phyloP scores from a whole-genome alignment of 2,113 vertebrate genomes.

The Rhipidura dahli region DNA sequence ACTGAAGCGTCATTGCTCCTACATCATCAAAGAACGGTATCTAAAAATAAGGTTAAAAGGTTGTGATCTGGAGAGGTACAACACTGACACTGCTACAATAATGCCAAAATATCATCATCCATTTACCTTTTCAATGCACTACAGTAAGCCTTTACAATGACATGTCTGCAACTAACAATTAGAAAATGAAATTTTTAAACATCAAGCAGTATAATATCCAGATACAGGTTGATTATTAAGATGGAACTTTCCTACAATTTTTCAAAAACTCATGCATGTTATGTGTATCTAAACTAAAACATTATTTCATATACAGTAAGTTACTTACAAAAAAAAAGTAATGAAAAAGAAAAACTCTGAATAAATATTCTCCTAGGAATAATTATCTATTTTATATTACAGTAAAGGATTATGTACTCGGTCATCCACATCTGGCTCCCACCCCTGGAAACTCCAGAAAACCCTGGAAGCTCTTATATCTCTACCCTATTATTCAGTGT shows the following conservation, averaged over 20 bases:
- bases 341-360: not conserved
- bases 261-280: not conserved
- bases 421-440: not conserved
- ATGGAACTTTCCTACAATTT: not conserved
- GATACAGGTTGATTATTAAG: not conserved
- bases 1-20: conserved; percentile 93
- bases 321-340: not conserved
- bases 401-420: not conserved
- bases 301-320: not conserved
- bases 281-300: not conserved
- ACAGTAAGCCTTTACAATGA: not conserved
- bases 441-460: not conserved
- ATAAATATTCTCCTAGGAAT: not conserved
- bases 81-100: not conserved
- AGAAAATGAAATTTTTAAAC: not conserved
- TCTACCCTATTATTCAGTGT: not conserved
- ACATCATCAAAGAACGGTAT: conserved; percentile 98
- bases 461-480: not conserved
- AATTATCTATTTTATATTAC: not conserved
- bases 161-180: not conserved
- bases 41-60: conserved; percentile 70
- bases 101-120: not conserved
- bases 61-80: not conserved
- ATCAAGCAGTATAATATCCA: not conserved
- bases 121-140: not conserved